Evolutionary conservation across 2,113 vertebrate genomes (phyloP), one percentile per base, ranked within the genome.

Genomic region (Bufo gargarizans): DNA sequence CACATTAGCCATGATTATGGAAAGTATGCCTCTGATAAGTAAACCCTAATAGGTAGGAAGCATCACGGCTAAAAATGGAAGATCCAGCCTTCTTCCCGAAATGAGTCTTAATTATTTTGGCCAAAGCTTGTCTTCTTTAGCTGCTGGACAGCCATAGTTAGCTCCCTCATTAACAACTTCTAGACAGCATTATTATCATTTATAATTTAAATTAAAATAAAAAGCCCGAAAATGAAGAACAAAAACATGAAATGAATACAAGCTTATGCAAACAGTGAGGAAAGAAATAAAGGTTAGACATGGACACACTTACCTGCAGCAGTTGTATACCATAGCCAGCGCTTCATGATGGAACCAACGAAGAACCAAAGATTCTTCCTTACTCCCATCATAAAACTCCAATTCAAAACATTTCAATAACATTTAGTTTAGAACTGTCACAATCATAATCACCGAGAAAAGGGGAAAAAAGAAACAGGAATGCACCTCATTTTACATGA

Each of bases 271-370:
- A 80, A 80, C 13, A 82, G 19, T 65, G 45, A 82, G 47, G 56
- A 81, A 19, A n/a, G 22, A 49, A 65, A 82, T 82, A 82, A 13
- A n/a, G 17, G 61, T 61, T 65, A 82, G 45, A 82, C 67, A 82
- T 63, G 16, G n/a, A 94, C 91, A 93, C 91, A 96, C 95, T 96
- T 96, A 96, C 95, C 95, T 96, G 94, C 91, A 56, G 90, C 93
- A 91, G 92, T 93, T 93, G 94, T 94, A 91, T 94, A 91, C 93
- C 93, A 95, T 93, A 94, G 92, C 95, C 94, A 95, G 92, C 91
- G 94, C 94, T 95, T 95, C 94, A 95, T 95, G 94, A 95, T 95
- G 94, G 92, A 92, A 78, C 20, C 77, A 53, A 78, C 11, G 4
- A 58, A 80, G 77, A 80, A 80, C 55, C 14, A 59, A 7, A 33